Base-by-base conservation (phyloP, 2,888 invertebrate species). In the Tubulanus polymorphus region DNA sequence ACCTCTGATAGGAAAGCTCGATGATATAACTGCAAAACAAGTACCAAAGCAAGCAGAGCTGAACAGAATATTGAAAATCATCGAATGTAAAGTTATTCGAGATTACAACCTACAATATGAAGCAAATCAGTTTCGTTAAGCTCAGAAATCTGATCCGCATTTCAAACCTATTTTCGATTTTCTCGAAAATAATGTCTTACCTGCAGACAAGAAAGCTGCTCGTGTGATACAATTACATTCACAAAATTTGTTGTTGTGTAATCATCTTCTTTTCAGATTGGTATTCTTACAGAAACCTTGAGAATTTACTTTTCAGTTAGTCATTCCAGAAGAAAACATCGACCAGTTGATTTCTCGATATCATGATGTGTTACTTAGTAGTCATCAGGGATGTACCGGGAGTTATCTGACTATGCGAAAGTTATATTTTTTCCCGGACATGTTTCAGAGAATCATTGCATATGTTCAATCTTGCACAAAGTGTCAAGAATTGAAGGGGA, bases 381-480 rank as follows among this genome's bases (percentile, higher is more conserved):
- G 28, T 25, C 49, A 49, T n/a, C 10, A 27, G 26, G 49, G 49
- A n/a, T 28, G 28, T 29, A 28, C 28, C 12, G 15, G 49, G 8
- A 49, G n/a, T 20, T 49, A 49, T 49, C 18, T 49, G 20, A 49
- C 49, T 3, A 18, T 49, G 29, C 15, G 32, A 27, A 28, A 30
- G 20, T n/a, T 18, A 3, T 49, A 12, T 30, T 41, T 8, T 41
- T 20, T 49, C 30, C 49, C 28, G 3, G 20, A n/a, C 6, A 49
- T 49, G 49, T 29, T 29, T n/a, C 30, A 49, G 18, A n/a, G 49
- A n/a, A 49, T 49, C 8, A 25, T 41, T 8, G 41, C 41, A 8
- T 41, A 41, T 15, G 23, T 41, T 6, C 32, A 49, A 30, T 49
- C 32, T 5, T 49, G 49, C 28, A 18, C 15, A 20, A 20, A 32